A percentile compares a stretch with the other conserved stretches of the same genome.
phyloP scores from a whole-genome alignment of 2,888 invertebrate genomes.

The Periphyllus acericola region DNA sequence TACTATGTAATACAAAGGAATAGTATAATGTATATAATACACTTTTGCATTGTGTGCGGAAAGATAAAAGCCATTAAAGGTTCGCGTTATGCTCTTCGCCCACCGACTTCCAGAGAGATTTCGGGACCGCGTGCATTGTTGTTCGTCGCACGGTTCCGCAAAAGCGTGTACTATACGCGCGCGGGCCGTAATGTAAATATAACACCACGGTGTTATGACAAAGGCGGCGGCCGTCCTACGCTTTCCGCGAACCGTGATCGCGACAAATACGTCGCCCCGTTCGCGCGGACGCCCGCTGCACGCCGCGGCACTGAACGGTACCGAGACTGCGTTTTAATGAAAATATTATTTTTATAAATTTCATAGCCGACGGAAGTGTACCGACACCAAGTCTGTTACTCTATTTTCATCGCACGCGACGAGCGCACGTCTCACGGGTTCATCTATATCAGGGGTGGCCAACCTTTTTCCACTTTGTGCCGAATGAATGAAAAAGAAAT shows the following conservation, averaged over 20 bases:
- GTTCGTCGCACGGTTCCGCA: not conserved
- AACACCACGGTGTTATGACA: not conserved
- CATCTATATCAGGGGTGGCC: too few relatives aligned
- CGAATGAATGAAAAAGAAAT: too few relatives aligned
- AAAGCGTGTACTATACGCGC: not conserved
- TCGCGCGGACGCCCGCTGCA: not conserved
- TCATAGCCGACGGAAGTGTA: not conserved
- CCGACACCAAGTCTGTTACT: too few relatives aligned
- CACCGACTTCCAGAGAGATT: not conserved
- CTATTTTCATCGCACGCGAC: too few relatives aligned
- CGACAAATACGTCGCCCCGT: not conserved
- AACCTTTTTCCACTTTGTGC: too few relatives aligned
- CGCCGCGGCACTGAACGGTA: not conserved
- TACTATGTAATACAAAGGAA: not conserved
- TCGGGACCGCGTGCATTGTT: not conserved
- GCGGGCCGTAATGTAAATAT: not conserved
- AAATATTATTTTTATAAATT: not conserved
- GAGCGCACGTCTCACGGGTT: too few relatives aligned
- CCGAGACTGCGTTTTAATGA: not conserved
- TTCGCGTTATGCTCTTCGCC: not conserved
- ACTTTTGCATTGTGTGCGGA: not conserved
- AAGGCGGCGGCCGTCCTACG: not conserved
- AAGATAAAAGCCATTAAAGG: conserved; percentile 23
- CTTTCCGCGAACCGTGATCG: not conserved
- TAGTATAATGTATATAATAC: not conserved